These are phyloP conservation scores for Matsumyia berberina DNA, from an alignment of 2,888 invertebrate species.

Conservation along the genomic window DNA sequence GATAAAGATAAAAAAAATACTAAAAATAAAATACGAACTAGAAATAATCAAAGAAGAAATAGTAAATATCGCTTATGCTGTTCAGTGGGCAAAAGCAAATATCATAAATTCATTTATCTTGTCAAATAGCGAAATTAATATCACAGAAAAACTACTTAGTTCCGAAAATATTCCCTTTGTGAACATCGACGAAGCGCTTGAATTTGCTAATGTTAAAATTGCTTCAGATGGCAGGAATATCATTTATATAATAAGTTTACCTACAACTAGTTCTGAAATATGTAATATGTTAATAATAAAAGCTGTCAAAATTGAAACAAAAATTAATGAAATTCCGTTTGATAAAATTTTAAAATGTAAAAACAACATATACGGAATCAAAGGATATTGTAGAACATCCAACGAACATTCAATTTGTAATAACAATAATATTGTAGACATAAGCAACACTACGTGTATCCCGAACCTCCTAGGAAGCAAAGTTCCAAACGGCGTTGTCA, in stretches of 20 bases:
- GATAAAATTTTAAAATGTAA: background rate
- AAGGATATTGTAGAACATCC: background rate
- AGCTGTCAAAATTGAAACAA: background rate
- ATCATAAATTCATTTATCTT: constrained; percentile 66
- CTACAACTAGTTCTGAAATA: background rate
- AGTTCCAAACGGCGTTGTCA: background rate
- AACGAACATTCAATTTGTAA: too few relatives aligned
- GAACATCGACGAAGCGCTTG: constrained; percentile 1
- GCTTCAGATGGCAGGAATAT: background rate
- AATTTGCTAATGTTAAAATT: constrained; percentile 4
- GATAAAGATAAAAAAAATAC: too few relatives aligned
- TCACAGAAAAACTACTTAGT: background rate
- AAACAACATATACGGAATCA: background rate
- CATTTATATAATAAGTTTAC: too few relatives aligned
- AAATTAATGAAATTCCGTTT: background rate
- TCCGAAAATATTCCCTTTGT: background rate
- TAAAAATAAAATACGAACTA: too few relatives aligned
- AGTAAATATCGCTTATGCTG: constrained; percentile 20
- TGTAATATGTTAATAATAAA: background rate
- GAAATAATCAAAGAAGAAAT: constrained; percentile 6
- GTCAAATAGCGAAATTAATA: constrained; percentile 55
- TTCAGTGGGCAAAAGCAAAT: constrained; percentile 17
- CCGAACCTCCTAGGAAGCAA: background rate
- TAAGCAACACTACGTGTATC: background rate
- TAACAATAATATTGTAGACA: background rate